A percentile compares a stretch with the other conserved stretches of the same genome.
These are phyloP conservation scores for Pyxicephalus adspersus DNA, from an alignment of 2,113 vertebrate species.

Conservation along the genomic window DNA sequence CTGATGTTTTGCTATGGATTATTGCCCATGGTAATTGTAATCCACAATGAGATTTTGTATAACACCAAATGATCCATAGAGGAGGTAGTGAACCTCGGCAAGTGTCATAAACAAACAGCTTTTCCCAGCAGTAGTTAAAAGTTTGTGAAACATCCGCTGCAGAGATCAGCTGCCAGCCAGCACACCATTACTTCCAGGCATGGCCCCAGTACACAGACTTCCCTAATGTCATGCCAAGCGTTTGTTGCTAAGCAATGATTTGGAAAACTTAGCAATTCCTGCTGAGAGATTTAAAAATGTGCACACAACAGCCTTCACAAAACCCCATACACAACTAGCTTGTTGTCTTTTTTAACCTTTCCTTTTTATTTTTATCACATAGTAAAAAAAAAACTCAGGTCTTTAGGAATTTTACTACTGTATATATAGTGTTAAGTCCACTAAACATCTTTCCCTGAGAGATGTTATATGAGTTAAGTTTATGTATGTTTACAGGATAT, in stretches of 20 bases:
- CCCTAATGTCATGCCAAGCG: slow-evolving; percentile 75
- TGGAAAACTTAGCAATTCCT: slow-evolving; percentile 76
- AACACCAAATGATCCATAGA: not conserved
- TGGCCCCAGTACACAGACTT: slow-evolving; percentile 69
- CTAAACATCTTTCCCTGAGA: no score
- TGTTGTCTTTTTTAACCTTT: slow-evolving; percentile 33
- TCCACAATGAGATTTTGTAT: not conserved
- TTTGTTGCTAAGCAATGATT: slow-evolving; percentile 80
- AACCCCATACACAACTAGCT: slow-evolving; percentile 28
- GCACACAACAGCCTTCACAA: slow-evolving; percentile 37
- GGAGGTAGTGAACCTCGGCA: not conserved
- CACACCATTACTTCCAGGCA: slow-evolving; percentile 55
- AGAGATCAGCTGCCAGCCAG: slow-evolving; percentile 20
- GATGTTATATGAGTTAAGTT: not conserved
- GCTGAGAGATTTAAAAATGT: slow-evolving; percentile 69
- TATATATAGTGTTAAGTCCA: slow-evolving; percentile 1
- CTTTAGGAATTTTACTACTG: slow-evolving; percentile 16
- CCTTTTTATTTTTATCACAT: slow-evolving; percentile 28
- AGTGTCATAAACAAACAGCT: not conserved
- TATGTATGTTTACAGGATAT: not conserved
- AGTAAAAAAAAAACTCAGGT: slow-evolving; percentile 59
- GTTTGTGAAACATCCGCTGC: slow-evolving; percentile 16
- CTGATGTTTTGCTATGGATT: no score
- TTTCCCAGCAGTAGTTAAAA: slow-evolving; percentile 35
- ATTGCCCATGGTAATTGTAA: no score